These are phyloP conservation scores for Pangasianodon gigas DNA, from an alignment of 2,113 vertebrate species.

Conservation along the genomic window DNA sequence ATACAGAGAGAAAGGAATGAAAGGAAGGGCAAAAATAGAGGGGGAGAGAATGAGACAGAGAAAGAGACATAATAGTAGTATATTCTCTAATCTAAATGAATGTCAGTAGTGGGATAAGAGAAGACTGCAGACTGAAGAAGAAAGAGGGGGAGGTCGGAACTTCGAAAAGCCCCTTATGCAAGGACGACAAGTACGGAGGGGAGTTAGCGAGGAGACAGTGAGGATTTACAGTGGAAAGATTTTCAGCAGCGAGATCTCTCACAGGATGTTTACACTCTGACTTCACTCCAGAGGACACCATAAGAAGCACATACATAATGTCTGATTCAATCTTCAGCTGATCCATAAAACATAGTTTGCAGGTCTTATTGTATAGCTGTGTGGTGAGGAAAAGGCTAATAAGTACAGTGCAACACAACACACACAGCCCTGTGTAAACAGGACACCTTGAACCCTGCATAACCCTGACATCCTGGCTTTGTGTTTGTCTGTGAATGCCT, in stretches of 20 bases:
- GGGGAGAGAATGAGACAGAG: constrained; percentile 22
- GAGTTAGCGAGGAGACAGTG: constrained; percentile 35
- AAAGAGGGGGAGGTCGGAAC: neutral
- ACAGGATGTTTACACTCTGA: constrained; percentile 57
- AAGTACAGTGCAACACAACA: constrained; percentile 5
- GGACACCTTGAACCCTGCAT: constrained; percentile 38
- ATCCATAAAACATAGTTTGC: neutral
- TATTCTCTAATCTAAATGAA: neutral
- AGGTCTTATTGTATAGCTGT: too few species aligned
- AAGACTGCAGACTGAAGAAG: constrained; percentile 27
- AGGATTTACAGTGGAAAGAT: constrained; percentile 55
- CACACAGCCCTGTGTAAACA: constrained; percentile 24
- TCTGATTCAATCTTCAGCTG: constrained; percentile 23
- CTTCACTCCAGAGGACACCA: constrained; percentile 39
- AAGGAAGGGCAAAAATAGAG: neutral
- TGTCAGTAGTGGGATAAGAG: constrained; percentile 27
- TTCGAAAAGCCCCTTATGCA: neutral
- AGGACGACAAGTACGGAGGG: constrained; percentile 6
- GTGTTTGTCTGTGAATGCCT: constrained; percentile 13
- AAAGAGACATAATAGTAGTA: constrained; percentile 19
- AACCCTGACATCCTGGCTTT: constrained; percentile 40
- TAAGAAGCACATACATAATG: constrained; percentile 31
- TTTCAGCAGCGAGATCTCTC: constrained; percentile 36
- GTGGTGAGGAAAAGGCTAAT: neutral
- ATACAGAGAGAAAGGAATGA: neutral